These are phyloP conservation scores for Meloidogyne exigua DNA, from an alignment of 1,140 invertebrate species.

Conservation along the genomic window DNA sequence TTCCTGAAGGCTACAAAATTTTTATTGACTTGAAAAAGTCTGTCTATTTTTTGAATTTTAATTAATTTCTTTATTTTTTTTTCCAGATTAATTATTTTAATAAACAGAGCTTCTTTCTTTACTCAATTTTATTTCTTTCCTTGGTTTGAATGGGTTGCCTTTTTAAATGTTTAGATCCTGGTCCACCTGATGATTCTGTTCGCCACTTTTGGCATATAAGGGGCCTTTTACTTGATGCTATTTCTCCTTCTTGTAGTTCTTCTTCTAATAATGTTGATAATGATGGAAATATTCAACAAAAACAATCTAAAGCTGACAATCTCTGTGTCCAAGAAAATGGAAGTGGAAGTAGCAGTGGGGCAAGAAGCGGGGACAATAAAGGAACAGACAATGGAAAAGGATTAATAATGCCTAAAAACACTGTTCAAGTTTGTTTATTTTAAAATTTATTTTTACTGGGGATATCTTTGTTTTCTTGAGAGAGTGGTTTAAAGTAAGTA, in stretches of 20 bases:
- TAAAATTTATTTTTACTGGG: too few species aligned
- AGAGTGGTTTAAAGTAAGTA: too few species aligned
- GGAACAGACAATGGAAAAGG: background rate
- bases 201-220: slow-evolving; percentile 50
- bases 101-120: background rate
- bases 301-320: background rate
- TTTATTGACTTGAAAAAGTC: too few species aligned
- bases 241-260: background rate
- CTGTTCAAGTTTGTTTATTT: background rate
- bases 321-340: background rate
- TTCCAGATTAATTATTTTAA: background rate
- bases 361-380: background rate
- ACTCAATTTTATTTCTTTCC: background rate
- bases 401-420: slow-evolving; percentile 3
- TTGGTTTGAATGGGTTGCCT: slow-evolving; percentile 43
- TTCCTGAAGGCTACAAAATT: too few species aligned
- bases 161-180: slow-evolving; percentile 44
- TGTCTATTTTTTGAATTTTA: too few species aligned
- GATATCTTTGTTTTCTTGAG: too few species aligned
- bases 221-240: slow-evolving; percentile 29
- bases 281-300: slow-evolving; percentile 18
- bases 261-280: background rate
- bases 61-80: too few species aligned
- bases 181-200: slow-evolving; percentile 38
- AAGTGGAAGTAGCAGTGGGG: background rate